Percentiles rank a stretch among this genome's conserved stretches.
These are phyloP conservation scores for Heliconius erato DNA, from an alignment of 2,888 invertebrate species.

Conservation along the genomic window DNA sequence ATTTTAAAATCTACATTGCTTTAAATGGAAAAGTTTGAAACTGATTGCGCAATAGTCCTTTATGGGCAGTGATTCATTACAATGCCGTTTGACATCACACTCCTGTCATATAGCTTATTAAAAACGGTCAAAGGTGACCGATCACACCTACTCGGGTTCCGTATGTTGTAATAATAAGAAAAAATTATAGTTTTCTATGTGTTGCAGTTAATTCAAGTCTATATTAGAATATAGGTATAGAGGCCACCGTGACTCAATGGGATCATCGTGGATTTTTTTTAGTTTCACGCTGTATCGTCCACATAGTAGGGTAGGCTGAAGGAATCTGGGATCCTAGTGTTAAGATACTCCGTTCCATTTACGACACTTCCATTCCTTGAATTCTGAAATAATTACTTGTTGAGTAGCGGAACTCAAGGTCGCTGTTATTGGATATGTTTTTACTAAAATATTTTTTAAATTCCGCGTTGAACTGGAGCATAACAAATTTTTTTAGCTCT, in stretches of 20 bases:
- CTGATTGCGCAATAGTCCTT: slow-evolving; percentile 45
- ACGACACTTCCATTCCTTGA: too few species aligned
- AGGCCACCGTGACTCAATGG: background rate
- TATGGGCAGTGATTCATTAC: slow-evolving; percentile 47
- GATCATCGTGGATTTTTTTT: too few species aligned
- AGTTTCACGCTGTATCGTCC: too few species aligned
- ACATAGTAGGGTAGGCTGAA: too few species aligned
- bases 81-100: slow-evolving; percentile 48
- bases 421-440: too few species aligned
- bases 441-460: too few species aligned
- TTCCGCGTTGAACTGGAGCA: too few species aligned
- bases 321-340: too few species aligned
- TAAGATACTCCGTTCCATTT: too few species aligned
- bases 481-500: background rate
- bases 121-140: slow-evolving; percentile 49
- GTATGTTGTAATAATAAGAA: slow-evolving; percentile 36
- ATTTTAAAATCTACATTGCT: background rate
- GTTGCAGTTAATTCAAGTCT: background rate
- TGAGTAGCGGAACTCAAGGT: too few species aligned
- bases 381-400: too few species aligned
- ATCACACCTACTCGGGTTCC: slow-evolving; percentile 43
- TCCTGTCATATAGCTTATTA: slow-evolving; percentile 44
- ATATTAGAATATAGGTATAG: background rate
- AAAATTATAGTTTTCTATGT: slow-evolving; percentile 38
- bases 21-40: slow-evolving; percentile 30